Conservation (phyloP, 2,888 invertebrate species). For the Mimas tiliae region DNA sequence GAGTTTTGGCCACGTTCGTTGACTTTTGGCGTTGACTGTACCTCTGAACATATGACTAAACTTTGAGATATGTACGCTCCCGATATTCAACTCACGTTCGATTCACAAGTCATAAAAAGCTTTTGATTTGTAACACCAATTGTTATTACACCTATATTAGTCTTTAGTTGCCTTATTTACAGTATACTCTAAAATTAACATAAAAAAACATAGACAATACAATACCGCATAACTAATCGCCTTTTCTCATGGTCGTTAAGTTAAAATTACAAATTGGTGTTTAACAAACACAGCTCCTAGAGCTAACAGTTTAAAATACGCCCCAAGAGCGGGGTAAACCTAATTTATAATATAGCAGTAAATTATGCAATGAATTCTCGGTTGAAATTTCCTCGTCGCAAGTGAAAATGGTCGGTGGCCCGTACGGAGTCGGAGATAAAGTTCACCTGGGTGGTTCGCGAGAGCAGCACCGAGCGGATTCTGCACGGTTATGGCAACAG, state of each 20-base stretch:
- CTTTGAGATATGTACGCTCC: too few relatives aligned
- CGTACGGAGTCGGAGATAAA: conserved; percentile 49
- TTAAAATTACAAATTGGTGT: conserved; percentile 59
- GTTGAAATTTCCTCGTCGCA: conserved; percentile 55
- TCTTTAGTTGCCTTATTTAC: too few relatives aligned
- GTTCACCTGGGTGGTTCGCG: conserved; percentile 45
- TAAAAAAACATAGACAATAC: conserved; percentile 41
- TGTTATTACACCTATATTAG: too few relatives aligned
- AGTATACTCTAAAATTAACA: conserved; percentile 40
- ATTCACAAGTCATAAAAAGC: too few relatives aligned
- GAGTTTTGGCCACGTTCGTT: too few relatives aligned
- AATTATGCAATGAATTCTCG: conserved; percentile 67
- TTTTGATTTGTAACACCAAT: not conserved
- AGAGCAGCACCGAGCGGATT: conserved; percentile 27
- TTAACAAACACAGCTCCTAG: conserved; percentile 54
- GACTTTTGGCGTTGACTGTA: too few relatives aligned
- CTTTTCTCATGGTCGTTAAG: conserved; percentile 48
- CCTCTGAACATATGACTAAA: too few relatives aligned
- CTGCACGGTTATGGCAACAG: not conserved
- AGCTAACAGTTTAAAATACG: conserved; percentile 61
- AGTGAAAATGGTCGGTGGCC: conserved; percentile 55
- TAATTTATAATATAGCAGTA: conserved; percentile 66
- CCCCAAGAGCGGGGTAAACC: conserved; percentile 49
- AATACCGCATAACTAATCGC: conserved; percentile 47
- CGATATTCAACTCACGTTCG: too few relatives aligned